A percentile compares a stretch with the other conserved stretches of the same genome.
Evolutionary conservation across 92 coral and sea anemone species (phyloP).

Genomic region (Actinostola sp.): DNA sequence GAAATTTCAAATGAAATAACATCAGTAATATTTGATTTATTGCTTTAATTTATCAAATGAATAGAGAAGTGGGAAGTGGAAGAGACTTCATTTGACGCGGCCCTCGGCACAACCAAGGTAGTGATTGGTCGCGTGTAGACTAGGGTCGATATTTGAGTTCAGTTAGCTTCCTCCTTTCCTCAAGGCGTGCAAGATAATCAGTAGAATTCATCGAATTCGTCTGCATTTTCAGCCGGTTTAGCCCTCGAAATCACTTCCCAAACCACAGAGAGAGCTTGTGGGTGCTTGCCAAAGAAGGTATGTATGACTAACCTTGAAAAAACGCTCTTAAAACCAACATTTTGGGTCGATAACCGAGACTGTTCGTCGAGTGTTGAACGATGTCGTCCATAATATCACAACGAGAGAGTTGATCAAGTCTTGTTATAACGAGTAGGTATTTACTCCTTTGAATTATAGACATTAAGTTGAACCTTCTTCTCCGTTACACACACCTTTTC

Average conservation of each 20-base stretch:
- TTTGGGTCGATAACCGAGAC: background rate
- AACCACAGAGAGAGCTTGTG: constrained; percentile 9
- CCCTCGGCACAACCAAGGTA: constrained; percentile 8
- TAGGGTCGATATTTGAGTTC: constrained; percentile 19
- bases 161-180: constrained; percentile 16
- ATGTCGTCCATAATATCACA: too few species aligned
- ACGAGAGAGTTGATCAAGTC: too few species aligned
- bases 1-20: too few species aligned
- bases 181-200: constrained; percentile 24
- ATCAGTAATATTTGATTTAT: too few species aligned
- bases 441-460: too few species aligned
- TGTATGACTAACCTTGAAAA: background rate
- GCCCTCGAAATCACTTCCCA: background rate
- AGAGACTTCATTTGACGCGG: too few species aligned
- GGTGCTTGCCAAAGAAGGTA: constrained; percentile 16
- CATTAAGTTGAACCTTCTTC: too few species aligned
- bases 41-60: too few species aligned
- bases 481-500: too few species aligned
- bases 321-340: background rate
- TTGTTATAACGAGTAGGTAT: too few species aligned
- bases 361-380: background rate
- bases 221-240: constrained; percentile 1
- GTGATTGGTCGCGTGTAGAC: constrained; percentile 9
- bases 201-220: constrained; percentile 6
- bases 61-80: too few species aligned